These are phyloP conservation scores for Zaprionus camerounensis DNA, from an alignment of 1,140 invertebrate genomes.

Conservation along the genomic window DNA sequence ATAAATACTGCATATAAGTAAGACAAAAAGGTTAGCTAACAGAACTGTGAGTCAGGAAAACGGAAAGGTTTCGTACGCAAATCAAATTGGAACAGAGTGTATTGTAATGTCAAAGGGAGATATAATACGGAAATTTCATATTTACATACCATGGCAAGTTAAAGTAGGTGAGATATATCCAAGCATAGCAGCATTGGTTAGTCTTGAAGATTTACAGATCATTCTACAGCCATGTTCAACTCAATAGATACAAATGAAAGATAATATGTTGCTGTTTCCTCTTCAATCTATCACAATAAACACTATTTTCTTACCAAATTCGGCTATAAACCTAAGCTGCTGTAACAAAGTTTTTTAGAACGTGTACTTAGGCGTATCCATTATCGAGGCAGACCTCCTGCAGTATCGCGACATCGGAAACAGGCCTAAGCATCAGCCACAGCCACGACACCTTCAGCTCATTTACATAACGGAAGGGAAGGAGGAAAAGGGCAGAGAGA, in stretches of 20 bases:
- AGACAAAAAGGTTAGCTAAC: slow-evolving; percentile 13
- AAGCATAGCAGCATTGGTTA: background rate
- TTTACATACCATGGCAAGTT: no score
- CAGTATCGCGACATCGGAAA: slow-evolving; percentile 12
- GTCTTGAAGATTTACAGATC: background rate
- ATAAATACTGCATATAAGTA: background rate
- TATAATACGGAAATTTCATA: background rate
- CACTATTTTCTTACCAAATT: background rate
- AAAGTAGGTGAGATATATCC: background rate
- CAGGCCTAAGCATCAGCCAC: slow-evolving; percentile 16
- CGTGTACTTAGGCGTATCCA: background rate
- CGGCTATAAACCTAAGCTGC: background rate
- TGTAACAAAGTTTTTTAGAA: background rate
- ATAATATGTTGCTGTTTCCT: background rate
- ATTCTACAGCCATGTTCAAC: background rate
- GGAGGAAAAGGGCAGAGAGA: background rate
- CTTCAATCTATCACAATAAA: background rate
- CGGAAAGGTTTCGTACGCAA: slow-evolving; percentile 9
- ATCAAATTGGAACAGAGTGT: background rate
- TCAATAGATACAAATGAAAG: background rate
- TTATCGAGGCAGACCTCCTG: background rate
- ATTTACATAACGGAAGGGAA: slow-evolving; percentile 37
- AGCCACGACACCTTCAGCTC: background rate
- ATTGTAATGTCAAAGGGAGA: background rate
- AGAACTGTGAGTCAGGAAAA: slow-evolving; percentile 4